phyloP scores from a whole-genome alignment of 2,797 vertebrate genomes.

The Kryptopterus vitreolus region DNA sequence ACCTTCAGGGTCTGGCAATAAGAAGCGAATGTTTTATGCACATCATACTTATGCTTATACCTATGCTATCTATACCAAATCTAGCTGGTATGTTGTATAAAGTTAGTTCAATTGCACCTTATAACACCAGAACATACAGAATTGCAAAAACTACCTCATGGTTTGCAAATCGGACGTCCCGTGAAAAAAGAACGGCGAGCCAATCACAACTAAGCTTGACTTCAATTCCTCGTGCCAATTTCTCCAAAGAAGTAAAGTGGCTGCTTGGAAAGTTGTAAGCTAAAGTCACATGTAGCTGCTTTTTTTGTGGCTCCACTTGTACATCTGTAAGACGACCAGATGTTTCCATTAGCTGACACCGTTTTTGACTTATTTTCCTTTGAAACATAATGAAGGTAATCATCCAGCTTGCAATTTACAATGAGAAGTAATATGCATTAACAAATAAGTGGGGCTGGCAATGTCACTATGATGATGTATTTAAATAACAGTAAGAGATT shows the following conservation, averaged over 20 bases:
- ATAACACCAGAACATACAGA: not conserved
- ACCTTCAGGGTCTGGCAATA: conserved; percentile 86
- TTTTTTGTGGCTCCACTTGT: conserved; percentile 93
- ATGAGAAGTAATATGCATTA: too few species aligned
- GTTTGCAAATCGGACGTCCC: conserved; percentile 93
- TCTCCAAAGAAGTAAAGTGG: conserved; percentile 87
- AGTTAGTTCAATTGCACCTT: not conserved
- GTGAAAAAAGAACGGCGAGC: conserved; percentile 91
- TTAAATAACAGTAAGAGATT: not conserved
- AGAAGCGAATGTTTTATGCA: not conserved
- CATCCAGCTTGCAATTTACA: not conserved
- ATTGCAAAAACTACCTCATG: conserved; percentile 81
- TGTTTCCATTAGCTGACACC: not conserved
- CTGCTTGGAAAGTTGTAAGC: conserved; percentile 95
- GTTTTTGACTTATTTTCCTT: conserved; percentile 5
- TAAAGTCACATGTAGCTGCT: conserved; percentile 95
- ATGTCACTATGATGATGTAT: not conserved
- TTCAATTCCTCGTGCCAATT: conserved; percentile 88
- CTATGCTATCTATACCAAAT: not conserved
- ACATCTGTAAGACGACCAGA: conserved; percentile 75
- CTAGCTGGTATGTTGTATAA: not conserved
- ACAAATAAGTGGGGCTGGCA: too few species aligned
- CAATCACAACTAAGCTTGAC: conserved; percentile 89
- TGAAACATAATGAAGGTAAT: not conserved
- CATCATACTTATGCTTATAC: not conserved